A percentile compares a stretch with the other conserved stretches of the same genome.
Evolutionary conservation across 1,140 invertebrate genomes (phyloP).

Genomic region (Zaprionus taronus): DNA sequence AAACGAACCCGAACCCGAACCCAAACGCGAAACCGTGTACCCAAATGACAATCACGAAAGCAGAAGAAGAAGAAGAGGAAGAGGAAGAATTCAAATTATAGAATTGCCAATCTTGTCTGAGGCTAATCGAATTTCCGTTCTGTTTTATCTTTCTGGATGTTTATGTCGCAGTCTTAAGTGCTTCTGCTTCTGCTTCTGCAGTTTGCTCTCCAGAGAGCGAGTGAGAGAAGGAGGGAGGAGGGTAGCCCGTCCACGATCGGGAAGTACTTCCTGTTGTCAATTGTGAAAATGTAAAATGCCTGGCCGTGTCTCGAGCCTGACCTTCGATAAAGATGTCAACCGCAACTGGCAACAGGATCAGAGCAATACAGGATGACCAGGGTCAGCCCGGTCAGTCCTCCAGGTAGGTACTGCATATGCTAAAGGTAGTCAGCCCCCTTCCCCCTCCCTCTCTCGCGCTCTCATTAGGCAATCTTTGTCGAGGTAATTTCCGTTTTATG

Average conservation of each 20-base stretch:
- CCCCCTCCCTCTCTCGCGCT: neutral
- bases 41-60: slow-evolving; percentile 14
- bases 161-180: slow-evolving; percentile 20
- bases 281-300: slow-evolving; percentile 29
- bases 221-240: neutral
- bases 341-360: slow-evolving; percentile 6
- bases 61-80: neutral
- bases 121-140: slow-evolving; percentile 51
- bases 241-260: neutral
- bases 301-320: slow-evolving; percentile 16
- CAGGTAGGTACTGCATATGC: neutral
- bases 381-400: slow-evolving; percentile 5
- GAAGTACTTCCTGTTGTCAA: slow-evolving; percentile 45
- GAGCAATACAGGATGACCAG: neutral
- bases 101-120: slow-evolving; percentile 42
- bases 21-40: neutral
- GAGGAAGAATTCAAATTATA: slow-evolving; percentile 28
- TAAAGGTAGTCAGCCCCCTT: neutral
- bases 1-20: neutral
- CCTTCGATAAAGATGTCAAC: slow-evolving; percentile 56
- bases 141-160: slow-evolving; percentile 35
- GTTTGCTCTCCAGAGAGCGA: neutral
- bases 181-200: slow-evolving; percentile 4
- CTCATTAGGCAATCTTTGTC: slow-evolving; percentile 31
- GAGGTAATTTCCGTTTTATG: slow-evolving; percentile 18